phyloP scores from a whole-genome alignment of 1,140 invertebrate species.

The Brevipalpus yothersi region DNA sequence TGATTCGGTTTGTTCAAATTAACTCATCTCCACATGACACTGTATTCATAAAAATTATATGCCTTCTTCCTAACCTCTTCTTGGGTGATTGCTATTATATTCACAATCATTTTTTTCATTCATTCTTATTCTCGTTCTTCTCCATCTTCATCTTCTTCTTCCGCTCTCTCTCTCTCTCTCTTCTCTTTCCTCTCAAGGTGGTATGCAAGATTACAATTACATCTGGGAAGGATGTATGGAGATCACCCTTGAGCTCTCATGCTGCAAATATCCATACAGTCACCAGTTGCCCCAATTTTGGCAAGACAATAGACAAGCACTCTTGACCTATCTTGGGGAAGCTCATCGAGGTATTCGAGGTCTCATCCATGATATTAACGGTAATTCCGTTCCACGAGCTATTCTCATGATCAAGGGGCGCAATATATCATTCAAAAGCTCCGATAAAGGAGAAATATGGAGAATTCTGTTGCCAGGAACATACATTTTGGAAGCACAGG shows the following conservation, averaged over 20 bases:
- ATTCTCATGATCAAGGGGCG: conserved; percentile 55
- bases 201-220: conserved; percentile 86
- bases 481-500: conserved; percentile 49
- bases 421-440: conserved; percentile 63
- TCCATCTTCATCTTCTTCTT: not conserved
- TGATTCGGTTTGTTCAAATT: not conserved
- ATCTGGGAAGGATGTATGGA: conserved; percentile 95
- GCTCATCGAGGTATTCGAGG: conserved; percentile 48
- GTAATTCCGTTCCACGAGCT: conserved; percentile 53
- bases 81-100: not conserved
- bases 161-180: not conserved
- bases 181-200: not conserved
- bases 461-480: conserved; percentile 53
- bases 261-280: conserved; percentile 77
- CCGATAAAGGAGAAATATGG: conserved; percentile 82
- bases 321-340: conserved; percentile 63
- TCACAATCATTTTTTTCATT: not conserved
- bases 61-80: not conserved
- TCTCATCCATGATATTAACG: conserved; percentile 53
- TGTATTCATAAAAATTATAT: not conserved
- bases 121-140: not conserved
- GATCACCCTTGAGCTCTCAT: conserved; percentile 85
- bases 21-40: not conserved
- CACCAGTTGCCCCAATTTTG: conserved; percentile 67
- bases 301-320: conserved; percentile 71